Percentiles rank a stretch among this genome's conserved stretches.
These are phyloP conservation scores for Pyrocephalus nanus DNA, from an alignment of 2,797 vertebrate species.

Conservation along the genomic window DNA sequence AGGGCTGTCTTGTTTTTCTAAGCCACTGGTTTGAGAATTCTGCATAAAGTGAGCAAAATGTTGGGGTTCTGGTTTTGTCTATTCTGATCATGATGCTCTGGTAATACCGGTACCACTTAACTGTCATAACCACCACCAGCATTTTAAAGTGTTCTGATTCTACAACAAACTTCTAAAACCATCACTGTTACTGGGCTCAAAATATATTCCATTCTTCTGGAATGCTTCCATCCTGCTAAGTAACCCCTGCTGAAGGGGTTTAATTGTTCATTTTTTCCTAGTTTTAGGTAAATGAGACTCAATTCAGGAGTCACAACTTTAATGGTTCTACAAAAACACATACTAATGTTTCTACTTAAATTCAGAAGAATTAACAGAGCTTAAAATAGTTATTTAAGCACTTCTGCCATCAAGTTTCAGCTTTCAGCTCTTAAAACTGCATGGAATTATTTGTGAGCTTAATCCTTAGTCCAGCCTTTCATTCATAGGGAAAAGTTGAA, in stretches of 20 bases:
- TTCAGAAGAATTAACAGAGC: not conserved
- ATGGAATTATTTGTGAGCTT: not conserved
- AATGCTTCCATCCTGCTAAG: not conserved
- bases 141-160: not conserved
- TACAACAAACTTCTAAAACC: not conserved
- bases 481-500: conserved; percentile 90
- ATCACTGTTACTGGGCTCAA: not conserved
- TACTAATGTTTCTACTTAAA: not conserved
- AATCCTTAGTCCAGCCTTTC: not conserved
- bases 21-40: not conserved
- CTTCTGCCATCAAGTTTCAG: not conserved
- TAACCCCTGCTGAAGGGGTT: not conserved
- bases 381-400: not conserved
- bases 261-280: not conserved
- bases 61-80: not conserved
- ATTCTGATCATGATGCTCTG: not conserved
- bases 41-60: not conserved
- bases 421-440: not conserved
- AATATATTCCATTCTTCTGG: not conserved
- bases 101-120: not conserved
- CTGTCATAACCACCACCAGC: not conserved
- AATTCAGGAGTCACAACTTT: not conserved
- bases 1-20: not conserved
- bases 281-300: not conserved
- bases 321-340: not conserved